Evolutionary conservation across 1,140 invertebrate genomes (phyloP), one percentile per base, ranked within the genome.

Genomic region (Parapsyche elsis): DNA sequence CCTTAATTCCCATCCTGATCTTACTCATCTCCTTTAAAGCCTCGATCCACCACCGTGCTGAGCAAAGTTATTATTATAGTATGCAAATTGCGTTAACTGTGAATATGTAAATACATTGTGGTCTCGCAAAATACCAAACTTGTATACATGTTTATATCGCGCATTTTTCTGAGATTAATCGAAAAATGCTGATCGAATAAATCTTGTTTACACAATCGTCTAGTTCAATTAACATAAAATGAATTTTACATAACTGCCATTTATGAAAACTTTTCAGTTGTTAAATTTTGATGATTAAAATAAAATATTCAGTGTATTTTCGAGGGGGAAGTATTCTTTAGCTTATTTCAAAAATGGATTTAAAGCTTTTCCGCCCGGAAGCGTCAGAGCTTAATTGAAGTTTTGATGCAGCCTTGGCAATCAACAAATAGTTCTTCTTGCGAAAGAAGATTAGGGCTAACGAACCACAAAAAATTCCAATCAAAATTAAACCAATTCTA

Each of bases 271-370:
- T 38, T 38, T 38, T 53, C 16, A 5, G 49, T 12, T 53, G 49
- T 53, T 2, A 53, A 53, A 53, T 2, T 53, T 53, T 53, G 49
- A 12, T 16, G 10, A 14, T 53, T 53, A 16, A 53, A 53, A 53
- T 53, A 53, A 53, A 53, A 53, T 53, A 53, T 53, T 12, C 49
- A 38, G 49, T 5, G 12, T 53, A 4, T 53, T 53, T 10, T 14
- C 10, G 10, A 53, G 12, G 49, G 49, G 12, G 12, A 53, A 38
- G 7, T 7, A 53, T 4, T 12, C 49, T 53, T 53, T 53, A 53
- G 12, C 64, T 23, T 23, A 23, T 67, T 67, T 67, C 64, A 67
- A 67, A 67, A 26, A 67, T 67, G 64, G 64, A 67, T 67, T 67
- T 26, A 67, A 23, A 67, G 64, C 64, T 67, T 67, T 67, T 30